Evolutionary conservation across 2,888 invertebrate species (phyloP).

Genomic region (Gordius sp.): DNA sequence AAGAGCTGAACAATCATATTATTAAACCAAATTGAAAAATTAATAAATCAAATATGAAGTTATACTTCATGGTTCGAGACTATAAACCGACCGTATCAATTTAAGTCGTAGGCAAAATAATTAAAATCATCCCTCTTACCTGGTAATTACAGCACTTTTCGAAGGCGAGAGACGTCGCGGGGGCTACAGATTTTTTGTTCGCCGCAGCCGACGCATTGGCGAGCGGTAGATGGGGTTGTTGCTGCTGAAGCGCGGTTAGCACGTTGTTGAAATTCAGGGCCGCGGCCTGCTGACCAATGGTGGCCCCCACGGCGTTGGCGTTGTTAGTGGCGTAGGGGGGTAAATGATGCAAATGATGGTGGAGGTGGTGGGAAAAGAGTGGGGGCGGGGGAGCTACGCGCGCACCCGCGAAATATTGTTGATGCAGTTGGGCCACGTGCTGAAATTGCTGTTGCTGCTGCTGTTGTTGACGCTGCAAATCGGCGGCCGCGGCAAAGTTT

Average conservation of each 20-base stretch:
- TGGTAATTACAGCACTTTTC: no score
- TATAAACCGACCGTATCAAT: no score
- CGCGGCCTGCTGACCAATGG: not conserved
- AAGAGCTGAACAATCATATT: no score
- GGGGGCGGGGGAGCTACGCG: constrained; percentile 20
- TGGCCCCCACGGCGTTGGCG: not conserved
- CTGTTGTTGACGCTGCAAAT: constrained; percentile 31
- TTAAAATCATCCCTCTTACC: no score
- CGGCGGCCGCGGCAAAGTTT: constrained; percentile 2
- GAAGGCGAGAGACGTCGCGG: no score
- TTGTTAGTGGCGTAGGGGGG: not conserved
- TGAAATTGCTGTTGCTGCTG: constrained; percentile 30
- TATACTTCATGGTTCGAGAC: no score
- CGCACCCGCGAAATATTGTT: constrained; percentile 21
- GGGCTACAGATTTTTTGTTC: no score
- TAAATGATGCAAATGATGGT: not conserved
- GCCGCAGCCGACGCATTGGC: not conserved
- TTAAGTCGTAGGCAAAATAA: no score
- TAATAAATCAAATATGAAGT: no score
- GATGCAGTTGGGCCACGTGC: constrained; percentile 23
- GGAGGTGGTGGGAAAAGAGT: not conserved
- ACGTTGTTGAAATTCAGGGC: constrained; percentile 18
- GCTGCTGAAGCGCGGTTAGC: not conserved
- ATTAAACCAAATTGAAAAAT: no score
- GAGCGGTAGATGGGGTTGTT: constrained; percentile 7